These are phyloP conservation scores for Chrysolina americana DNA, from an alignment of 2,888 invertebrate species.

Conservation along the genomic window DNA sequence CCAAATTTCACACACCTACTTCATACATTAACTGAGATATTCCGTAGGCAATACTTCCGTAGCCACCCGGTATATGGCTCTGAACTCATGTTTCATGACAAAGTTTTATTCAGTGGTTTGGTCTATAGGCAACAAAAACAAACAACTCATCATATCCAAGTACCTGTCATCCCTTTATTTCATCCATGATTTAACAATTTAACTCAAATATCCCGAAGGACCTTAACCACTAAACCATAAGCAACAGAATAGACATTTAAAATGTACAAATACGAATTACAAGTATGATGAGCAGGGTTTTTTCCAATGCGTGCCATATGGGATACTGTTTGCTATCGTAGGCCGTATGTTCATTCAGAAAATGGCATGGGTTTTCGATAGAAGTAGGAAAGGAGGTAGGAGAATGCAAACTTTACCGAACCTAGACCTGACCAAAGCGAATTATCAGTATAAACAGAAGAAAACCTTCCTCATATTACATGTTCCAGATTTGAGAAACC, in stretches of 20 bases:
- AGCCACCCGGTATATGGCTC: too few relatives aligned
- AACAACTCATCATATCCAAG: constrained; percentile 45
- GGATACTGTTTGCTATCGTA: constrained; percentile 47
- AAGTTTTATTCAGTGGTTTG: neutral
- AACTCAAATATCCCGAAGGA: constrained; percentile 55
- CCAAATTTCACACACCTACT: too few relatives aligned
- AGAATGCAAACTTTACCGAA: neutral
- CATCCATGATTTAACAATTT: constrained; percentile 52
- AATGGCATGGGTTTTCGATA: constrained; percentile 31
- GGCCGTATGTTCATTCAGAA: constrained; percentile 45
- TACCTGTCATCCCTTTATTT: constrained; percentile 51
- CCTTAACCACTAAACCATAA: constrained; percentile 55
- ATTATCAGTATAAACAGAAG: too few relatives aligned
- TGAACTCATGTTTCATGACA: too few relatives aligned
- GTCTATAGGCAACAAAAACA: constrained; percentile 34
- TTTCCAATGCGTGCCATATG: constrained; percentile 54
- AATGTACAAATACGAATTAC: constrained; percentile 51
- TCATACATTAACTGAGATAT: too few relatives aligned
- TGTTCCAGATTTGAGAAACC: too few relatives aligned
- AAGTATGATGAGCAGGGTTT: constrained; percentile 51
- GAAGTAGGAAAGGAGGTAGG: constrained; percentile 38
- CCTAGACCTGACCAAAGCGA: neutral
- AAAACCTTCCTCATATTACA: too few relatives aligned
- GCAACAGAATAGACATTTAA: constrained; percentile 55
- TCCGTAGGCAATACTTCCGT: too few relatives aligned